These are phyloP conservation scores for Rhynchopsitta pachyrhyncha DNA, from an alignment of 2,113 vertebrate genomes.

Conservation along the genomic window DNA sequence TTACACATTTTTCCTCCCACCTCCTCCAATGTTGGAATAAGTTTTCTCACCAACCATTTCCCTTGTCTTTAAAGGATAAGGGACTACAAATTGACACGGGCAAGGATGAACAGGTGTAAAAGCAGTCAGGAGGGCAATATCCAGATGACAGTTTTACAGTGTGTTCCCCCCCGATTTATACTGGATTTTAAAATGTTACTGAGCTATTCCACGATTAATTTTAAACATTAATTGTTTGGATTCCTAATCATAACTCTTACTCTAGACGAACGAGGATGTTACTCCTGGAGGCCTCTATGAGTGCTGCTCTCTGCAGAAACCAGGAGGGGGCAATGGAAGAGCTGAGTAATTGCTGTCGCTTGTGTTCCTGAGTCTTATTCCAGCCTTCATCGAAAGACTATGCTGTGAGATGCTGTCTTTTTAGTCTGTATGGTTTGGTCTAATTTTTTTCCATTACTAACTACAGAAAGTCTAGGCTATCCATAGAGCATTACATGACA, in stretches of 20 bases:
- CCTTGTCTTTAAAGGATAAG: not conserved
- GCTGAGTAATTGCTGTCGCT: not conserved
- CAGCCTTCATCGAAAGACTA: not conserved
- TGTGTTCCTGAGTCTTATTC: not conserved
- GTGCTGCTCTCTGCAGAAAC: not conserved
- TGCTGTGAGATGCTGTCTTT: not conserved
- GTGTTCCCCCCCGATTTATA: not conserved
- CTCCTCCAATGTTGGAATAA: not conserved
- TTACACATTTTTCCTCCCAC: not conserved
- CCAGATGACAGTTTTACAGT: not conserved
- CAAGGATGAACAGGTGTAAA: not conserved
- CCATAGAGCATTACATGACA: not conserved
- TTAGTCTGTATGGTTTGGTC: not conserved
- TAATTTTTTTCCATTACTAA: not conserved
- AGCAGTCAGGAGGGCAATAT: not conserved
- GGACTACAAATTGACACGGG: not conserved
- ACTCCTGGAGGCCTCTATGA: not conserved
- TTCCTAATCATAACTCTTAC: not conserved
- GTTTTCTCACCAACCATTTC: not conserved
- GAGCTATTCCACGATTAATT: not conserved
- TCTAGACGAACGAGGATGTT: not conserved
- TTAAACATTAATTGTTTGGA: not conserved
- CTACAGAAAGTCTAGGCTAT: not conserved
- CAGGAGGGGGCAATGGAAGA: slow-evolving; percentile 47
- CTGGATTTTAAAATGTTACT: not conserved